A percentile compares a stretch with the other conserved stretches of the same genome.
Evolutionary conservation across 2,797 vertebrate genomes (phyloP).

Genomic region (Podarcis lilfordi): DNA sequence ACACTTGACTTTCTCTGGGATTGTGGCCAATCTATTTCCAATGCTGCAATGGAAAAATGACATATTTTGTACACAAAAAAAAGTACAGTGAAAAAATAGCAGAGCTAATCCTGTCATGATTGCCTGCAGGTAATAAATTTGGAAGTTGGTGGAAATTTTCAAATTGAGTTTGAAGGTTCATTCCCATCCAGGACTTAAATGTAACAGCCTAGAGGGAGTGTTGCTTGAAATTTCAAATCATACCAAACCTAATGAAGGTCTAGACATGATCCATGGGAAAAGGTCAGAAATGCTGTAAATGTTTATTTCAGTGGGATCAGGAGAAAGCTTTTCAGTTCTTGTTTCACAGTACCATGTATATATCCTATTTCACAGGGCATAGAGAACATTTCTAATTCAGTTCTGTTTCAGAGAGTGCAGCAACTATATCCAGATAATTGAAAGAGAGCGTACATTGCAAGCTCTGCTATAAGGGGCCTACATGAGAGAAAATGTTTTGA

Average conservation of each 20-base stretch:
- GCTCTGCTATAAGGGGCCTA: not conserved
- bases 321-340: conserved; percentile 51
- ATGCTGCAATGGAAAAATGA: not conserved
- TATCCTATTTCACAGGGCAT: conserved; percentile 50
- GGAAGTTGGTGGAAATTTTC: conserved; percentile 54
- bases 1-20: conserved; percentile 7
- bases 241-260: conserved; percentile 73
- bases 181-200: conserved; percentile 59
- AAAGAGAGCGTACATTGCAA: conserved; percentile 31
- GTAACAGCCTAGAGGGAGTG: conserved; percentile 63
- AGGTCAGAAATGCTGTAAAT: conserved; percentile 79
- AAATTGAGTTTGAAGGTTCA: conserved; percentile 46
- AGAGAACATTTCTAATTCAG: conserved; percentile 46
- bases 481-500: not conserved
- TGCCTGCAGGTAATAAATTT: conserved; percentile 49
- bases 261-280: conserved; percentile 73
- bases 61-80: not conserved
- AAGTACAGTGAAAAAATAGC: conserved; percentile 22
- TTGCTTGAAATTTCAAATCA: conserved; percentile 70
- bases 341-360: conserved; percentile 46
- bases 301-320: conserved; percentile 68
- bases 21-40: conserved; percentile 18
- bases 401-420: conserved; percentile 50
- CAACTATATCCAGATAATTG: conserved; percentile 22
- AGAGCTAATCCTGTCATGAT: conserved; percentile 39